Percentiles rank a stretch among this genome's conserved stretches.
Conservation (phyloP, 2,113 vertebrate genomes). For the Genyomyrus donnyi region DNA sequence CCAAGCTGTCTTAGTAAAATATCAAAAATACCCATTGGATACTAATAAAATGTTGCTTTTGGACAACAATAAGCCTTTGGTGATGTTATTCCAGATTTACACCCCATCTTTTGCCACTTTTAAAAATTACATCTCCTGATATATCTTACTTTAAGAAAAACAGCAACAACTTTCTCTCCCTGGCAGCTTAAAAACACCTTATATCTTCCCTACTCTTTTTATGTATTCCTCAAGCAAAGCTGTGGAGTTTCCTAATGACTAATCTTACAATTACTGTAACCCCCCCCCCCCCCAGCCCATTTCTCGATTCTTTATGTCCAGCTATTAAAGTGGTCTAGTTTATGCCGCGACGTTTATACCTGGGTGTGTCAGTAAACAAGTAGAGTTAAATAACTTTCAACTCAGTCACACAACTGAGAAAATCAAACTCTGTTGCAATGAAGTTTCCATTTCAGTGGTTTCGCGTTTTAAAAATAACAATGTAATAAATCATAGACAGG, state of each 20-base stretch:
- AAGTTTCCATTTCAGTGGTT: not conserved
- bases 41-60: not conserved
- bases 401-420: not conserved
- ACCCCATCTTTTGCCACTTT: not conserved
- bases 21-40: not conserved
- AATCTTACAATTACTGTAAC: not conserved
- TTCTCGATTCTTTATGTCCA: not conserved
- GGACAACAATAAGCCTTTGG: not conserved
- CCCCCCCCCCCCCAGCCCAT: not conserved
- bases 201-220: not conserved
- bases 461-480: not conserved
- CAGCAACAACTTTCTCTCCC: not conserved
- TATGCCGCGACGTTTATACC: not conserved
- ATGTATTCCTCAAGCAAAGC: not conserved
- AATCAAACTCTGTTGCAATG: not conserved
- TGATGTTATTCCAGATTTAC: not conserved
- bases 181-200: not conserved
- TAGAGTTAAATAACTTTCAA: not conserved
- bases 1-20: not conserved
- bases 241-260: not conserved
- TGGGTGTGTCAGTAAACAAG: not conserved
- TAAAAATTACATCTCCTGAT: not conserved
- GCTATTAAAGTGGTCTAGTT: not conserved
- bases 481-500: not conserved
- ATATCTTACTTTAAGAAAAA: not conserved